A percentile compares a stretch with the other conserved stretches of the same genome.
Evolutionary conservation across 2,888 invertebrate species (phyloP).

Genomic region (Tridacna gigas): DNA sequence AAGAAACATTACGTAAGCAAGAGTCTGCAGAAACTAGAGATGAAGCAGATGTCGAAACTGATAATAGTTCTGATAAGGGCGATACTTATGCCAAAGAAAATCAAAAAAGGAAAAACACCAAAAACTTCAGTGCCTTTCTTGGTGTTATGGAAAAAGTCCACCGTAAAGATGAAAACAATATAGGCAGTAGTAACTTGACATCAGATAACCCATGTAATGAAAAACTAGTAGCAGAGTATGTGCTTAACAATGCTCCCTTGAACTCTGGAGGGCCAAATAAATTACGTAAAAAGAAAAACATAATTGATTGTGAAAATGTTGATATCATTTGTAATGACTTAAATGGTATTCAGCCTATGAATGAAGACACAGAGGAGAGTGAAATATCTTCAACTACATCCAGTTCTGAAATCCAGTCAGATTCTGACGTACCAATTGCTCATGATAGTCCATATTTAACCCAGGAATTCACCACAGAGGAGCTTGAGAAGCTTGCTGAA

Average conservation of each 20-base stretch:
- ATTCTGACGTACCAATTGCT: slow-evolving; percentile 70
- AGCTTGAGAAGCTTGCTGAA: slow-evolving; percentile 78
- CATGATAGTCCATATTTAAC: slow-evolving; percentile 54
- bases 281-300: slow-evolving; percentile 70
- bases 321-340: slow-evolving; percentile 84
- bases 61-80: slow-evolving; percentile 59
- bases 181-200: slow-evolving; percentile 58
- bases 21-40: slow-evolving; percentile 57
- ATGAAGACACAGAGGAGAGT: slow-evolving; percentile 73
- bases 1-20: slow-evolving; percentile 61
- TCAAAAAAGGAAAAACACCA: slow-evolving; percentile 75
- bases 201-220: slow-evolving; percentile 57
- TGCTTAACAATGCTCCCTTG: slow-evolving; percentile 76
- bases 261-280: slow-evolving; percentile 53
- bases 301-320: slow-evolving; percentile 81
- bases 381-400: slow-evolving; percentile 78
- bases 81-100: slow-evolving; percentile 52
- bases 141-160: slow-evolving; percentile 82
- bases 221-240: slow-evolving; percentile 71
- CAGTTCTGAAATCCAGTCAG: slow-evolving; percentile 77
- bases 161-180: slow-evolving; percentile 73
- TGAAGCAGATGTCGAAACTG: slow-evolving; percentile 58
- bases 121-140: slow-evolving; percentile 82
- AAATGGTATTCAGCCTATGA: slow-evolving; percentile 70
- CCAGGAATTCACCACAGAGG: slow-evolving; percentile 74